These are phyloP conservation scores for Geotrupes spiniger DNA, from an alignment of 2,888 invertebrate genomes.

Conservation along the genomic window DNA sequence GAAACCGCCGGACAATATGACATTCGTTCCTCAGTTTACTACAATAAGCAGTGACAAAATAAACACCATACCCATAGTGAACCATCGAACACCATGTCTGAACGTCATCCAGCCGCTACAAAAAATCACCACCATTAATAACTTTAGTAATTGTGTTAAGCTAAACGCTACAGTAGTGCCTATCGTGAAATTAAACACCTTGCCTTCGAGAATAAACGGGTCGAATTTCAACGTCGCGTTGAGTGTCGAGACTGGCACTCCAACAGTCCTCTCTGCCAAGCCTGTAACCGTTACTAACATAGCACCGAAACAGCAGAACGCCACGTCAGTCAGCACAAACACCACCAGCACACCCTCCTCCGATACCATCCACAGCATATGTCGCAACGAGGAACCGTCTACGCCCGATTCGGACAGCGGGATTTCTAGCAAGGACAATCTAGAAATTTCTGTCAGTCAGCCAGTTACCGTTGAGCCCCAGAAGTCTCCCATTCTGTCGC, in stretches of 20 bases:
- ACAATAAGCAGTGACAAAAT: conserved; percentile 43
- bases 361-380: conserved; percentile 25
- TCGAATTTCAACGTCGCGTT: conserved; percentile 34
- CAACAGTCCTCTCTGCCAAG: conserved; percentile 45
- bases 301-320: conserved; percentile 21
- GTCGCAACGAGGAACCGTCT: conserved; percentile 26
- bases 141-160: conserved; percentile 45
- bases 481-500: conserved; percentile 75
- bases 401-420: conserved; percentile 44
- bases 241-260: conserved; percentile 46
- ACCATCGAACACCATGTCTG: conserved; percentile 43
- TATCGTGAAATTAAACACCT: conserved; percentile 48
- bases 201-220: conserved; percentile 43
- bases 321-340: conserved; percentile 33
- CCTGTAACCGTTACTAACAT: conserved; percentile 32
- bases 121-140: conserved; percentile 45
- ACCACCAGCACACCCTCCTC: conserved; percentile 13
- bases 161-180: conserved; percentile 51
- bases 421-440: conserved; percentile 39
- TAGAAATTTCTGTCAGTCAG: conserved; percentile 41
- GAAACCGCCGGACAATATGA: conserved; percentile 45
- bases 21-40: conserved; percentile 45
- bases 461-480: conserved; percentile 43
- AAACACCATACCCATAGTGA: conserved; percentile 44
- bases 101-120: conserved; percentile 46